Evolutionary conservation across 2,113 vertebrate genomes (phyloP), one percentile per base, ranked within the genome.

Genomic region (Nycticryphes semicollaris): DNA sequence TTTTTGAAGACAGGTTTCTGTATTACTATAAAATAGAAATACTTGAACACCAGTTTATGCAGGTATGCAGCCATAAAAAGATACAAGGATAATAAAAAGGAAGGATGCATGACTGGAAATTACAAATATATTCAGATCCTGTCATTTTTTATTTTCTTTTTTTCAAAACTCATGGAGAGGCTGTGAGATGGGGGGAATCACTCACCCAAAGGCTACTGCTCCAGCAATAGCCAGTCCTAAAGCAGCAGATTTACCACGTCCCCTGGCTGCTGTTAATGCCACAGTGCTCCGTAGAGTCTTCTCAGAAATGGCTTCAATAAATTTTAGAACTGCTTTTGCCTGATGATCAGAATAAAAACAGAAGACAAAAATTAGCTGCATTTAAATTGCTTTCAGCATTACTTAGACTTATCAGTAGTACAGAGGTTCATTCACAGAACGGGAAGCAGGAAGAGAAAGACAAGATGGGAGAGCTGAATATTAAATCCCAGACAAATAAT

Each of bases 241-340:
- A 2, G 99, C 99, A n/a, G 99, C 99, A 53, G 99, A 99, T 84
- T 99, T 99, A 3, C 99, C 99, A 79, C 99, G 98, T 39, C 99
- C 99, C 53, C 99, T 98, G 79, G 99, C 99, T 19, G 99, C 99
- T 3, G 99, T 99, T 41, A 99, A 96, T 1, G 99, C 98, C 37
- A 99, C 99, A 0, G 99, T 99, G 94, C 99, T 99, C 90, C 99
- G 97, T 18, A 99, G 96, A 5, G 99, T 99, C 98, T 99, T 99
- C 97, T 99, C 99, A 1, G 99, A 99, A 95, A 99, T 99, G 8
- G 99, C 99, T 84, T 99, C 99, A 1, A 99, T 99, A 74, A 99
- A 99, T 82, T 99, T 99, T 16, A 99, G 94, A 96, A 99, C 98
- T 1, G 98, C 99, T 96, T 99, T 99, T 41, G 99, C 99, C 99